Conservation (phyloP, 2,113 vertebrate genomes). For the Oncorhynchus gorbuscha region DNA sequence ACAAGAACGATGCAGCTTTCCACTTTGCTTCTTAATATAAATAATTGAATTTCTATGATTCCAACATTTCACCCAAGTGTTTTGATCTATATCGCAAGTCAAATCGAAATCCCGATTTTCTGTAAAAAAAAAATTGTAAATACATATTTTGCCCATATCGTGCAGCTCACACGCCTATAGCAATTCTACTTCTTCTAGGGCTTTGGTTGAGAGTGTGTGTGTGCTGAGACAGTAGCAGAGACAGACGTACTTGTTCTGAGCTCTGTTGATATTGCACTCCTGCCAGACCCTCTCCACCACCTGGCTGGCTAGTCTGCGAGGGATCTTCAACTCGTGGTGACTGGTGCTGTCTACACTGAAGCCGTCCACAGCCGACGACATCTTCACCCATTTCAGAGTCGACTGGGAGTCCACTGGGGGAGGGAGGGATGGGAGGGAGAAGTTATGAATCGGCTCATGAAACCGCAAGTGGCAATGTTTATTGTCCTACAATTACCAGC, state of each 20-base stretch:
- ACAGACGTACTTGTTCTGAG: constrained; percentile 89
- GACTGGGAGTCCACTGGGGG: constrained; percentile 88
- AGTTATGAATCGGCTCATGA: no score
- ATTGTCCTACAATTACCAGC: no score
- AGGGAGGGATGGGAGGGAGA: neutral
- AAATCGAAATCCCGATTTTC: no score
- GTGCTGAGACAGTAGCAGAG: neutral
- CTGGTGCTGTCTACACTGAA: constrained; percentile 89
- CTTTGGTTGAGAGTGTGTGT: neutral
- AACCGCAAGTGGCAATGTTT: no score
- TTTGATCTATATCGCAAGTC: no score
- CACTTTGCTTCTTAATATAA: no score
- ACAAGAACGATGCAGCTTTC: no score
- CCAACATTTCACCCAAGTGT: no score
- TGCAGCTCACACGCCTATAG: neutral
- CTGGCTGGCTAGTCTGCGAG: constrained; percentile 87
- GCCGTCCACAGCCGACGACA: constrained; percentile 83
- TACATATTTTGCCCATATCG: neutral
- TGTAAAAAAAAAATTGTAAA: no score
- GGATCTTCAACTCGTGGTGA: constrained; percentile 94
- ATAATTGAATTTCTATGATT: no score
- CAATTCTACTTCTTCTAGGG: no score
- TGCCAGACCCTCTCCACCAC: constrained; percentile 97
- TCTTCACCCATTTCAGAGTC: constrained; percentile 92
- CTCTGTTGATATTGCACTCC: constrained; percentile 97